These are phyloP conservation scores for Tinea semifulvella DNA, from an alignment of 2,888 invertebrate genomes.

Conservation along the genomic window DNA sequence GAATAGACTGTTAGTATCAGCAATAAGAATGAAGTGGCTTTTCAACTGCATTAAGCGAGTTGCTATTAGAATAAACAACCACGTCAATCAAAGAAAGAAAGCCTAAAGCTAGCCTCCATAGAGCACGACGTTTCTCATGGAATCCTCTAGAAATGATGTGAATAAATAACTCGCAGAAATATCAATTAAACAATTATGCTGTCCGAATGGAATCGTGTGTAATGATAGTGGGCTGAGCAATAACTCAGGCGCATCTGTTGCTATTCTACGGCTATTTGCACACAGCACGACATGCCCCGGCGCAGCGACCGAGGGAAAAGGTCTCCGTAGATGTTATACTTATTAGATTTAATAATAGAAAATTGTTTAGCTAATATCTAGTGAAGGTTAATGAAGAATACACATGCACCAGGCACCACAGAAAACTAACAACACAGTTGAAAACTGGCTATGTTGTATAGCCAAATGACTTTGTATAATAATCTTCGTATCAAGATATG, in stretches of 20 bases:
- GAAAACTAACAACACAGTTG: too few species aligned
- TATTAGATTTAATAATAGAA: slow-evolving; percentile 12
- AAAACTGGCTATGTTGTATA: too few species aligned
- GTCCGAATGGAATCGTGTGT: slow-evolving; percentile 68
- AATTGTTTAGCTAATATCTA: neutral
- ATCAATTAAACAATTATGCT: slow-evolving; percentile 70
- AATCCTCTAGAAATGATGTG: slow-evolving; percentile 54
- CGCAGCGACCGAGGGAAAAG: slow-evolving; percentile 11
- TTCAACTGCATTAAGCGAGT: neutral
- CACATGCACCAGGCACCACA: slow-evolving; percentile 7
- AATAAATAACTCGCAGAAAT: slow-evolving; percentile 68
- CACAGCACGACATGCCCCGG: slow-evolving; percentile 54
- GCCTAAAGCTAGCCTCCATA: slow-evolving; percentile 14
- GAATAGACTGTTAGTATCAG: neutral
- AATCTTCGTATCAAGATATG: neutral
- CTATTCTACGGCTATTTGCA: slow-evolving; percentile 61
- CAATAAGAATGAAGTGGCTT: neutral
- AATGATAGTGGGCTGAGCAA: slow-evolving; percentile 64
- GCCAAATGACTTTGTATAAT: too few species aligned
- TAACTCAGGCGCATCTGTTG: slow-evolving; percentile 62
- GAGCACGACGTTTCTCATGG: slow-evolving; percentile 40
- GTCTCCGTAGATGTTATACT: slow-evolving; percentile 9
- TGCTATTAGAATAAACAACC: slow-evolving; percentile 10
- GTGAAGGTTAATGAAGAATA: slow-evolving; percentile 3
- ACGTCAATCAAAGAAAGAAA: slow-evolving; percentile 14